phyloP scores from a whole-genome alignment of 1,140 invertebrate genomes.

The Plectrocnemia conspersa region DNA sequence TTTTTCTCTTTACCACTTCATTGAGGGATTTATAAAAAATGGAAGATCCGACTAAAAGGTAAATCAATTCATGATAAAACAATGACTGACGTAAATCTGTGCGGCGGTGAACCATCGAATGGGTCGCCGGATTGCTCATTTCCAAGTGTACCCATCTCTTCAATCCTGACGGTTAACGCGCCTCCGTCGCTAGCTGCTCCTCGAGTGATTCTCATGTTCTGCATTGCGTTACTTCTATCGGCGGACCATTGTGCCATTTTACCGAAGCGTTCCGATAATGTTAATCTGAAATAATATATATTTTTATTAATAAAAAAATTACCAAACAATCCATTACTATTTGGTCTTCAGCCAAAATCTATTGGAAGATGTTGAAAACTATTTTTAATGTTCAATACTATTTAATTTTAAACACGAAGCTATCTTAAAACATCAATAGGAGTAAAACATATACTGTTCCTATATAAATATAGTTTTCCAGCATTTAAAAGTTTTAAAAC shows the following conservation, averaged over 20 bases:
- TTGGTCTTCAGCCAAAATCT: too few relatives aligned
- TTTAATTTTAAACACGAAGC: too few relatives aligned
- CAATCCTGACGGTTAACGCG: slow-evolving; percentile 70
- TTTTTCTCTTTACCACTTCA: too few relatives aligned
- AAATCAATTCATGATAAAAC: too few relatives aligned
- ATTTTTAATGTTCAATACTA: too few relatives aligned
- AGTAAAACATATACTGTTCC: too few relatives aligned
- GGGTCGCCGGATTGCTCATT: slow-evolving; percentile 37
- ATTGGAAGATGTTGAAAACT: too few relatives aligned
- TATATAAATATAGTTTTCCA: too few relatives aligned
- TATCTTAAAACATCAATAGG: too few relatives aligned
- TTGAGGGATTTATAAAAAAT: too few relatives aligned
- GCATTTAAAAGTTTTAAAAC: too few relatives aligned
- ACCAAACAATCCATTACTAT: background rate
- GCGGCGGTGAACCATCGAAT: slow-evolving; percentile 20
- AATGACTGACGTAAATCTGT: slow-evolving; percentile 23
- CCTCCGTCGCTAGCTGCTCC: slow-evolving; percentile 52
- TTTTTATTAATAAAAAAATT: background rate
- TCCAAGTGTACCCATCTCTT: slow-evolving; percentile 53
- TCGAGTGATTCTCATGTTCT: slow-evolving; percentile 81
- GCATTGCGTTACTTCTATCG: slow-evolving; percentile 69
- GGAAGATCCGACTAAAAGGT: too few relatives aligned
- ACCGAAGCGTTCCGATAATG: slow-evolving; percentile 76
- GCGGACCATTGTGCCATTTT: slow-evolving; percentile 88
- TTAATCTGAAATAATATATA: slow-evolving; percentile 47